phyloP scores from a whole-genome alignment of 2,888 invertebrate genomes.

The Seira ritae region DNA sequence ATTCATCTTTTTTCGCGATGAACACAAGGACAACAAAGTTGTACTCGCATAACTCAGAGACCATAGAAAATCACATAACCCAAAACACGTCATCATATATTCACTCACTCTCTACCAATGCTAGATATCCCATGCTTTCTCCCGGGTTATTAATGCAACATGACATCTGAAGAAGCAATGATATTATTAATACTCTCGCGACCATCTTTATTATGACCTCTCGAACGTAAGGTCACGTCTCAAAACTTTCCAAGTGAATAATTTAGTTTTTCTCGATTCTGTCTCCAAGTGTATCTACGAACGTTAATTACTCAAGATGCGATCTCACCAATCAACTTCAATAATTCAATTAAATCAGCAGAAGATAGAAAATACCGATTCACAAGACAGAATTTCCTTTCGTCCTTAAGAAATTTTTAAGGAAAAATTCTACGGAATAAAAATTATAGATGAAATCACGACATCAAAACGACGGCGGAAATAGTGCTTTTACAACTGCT shows the following conservation, averaged over 20 bases:
- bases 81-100: slow-evolving; percentile 20
- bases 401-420: background rate
- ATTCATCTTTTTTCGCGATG: slow-evolving; percentile 35
- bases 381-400: background rate
- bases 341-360: background rate
- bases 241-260: no score
- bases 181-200: background rate
- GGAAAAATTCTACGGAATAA: background rate
- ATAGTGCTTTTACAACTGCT: background rate
- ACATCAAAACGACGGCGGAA: slow-evolving; percentile 9
- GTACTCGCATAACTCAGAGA: no score
- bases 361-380: background rate
- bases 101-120: no score
- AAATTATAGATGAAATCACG: slow-evolving; percentile 10
- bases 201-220: no score
- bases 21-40: background rate
- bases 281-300: no score
- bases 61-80: background rate
- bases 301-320: no score
- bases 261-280: no score
- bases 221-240: no score
- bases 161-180: slow-evolving; percentile 16
- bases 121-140: slow-evolving; percentile 2
- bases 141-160: slow-evolving; percentile 30
- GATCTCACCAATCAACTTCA: no score